Conservation (phyloP, 2,113 vertebrate genomes). For the Marcusenius ussheri region DNA sequence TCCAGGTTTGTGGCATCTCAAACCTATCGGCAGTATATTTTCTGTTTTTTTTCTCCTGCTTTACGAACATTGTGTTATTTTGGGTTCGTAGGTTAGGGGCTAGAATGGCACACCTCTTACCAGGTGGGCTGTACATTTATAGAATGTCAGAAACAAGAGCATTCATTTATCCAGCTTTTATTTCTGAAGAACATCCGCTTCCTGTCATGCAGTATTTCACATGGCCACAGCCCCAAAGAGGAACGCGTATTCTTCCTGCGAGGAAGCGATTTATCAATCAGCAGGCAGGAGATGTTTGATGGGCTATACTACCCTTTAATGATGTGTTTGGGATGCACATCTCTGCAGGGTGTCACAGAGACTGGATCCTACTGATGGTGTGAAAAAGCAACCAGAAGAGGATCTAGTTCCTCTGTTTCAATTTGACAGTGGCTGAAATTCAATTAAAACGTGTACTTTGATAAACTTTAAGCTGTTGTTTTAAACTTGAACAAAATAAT, state of each 20-base stretch:
- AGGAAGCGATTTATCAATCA: background rate
- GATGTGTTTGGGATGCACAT: background rate
- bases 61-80: background rate
- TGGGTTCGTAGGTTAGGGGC: background rate
- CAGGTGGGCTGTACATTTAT: background rate
- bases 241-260: background rate
- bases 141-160: background rate
- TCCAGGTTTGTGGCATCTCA: background rate
- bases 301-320: background rate
- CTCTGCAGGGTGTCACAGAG: background rate
- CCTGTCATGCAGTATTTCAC: background rate
- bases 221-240: background rate
- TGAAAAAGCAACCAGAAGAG: background rate
- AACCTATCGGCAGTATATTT: background rate
- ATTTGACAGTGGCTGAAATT: background rate
- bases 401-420: background rate
- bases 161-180: background rate
- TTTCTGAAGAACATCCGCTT: background rate
- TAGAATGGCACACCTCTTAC: background rate
- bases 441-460: background rate
- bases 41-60: background rate
- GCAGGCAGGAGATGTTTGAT: background rate
- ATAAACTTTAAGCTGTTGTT: background rate
- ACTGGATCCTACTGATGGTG: background rate
- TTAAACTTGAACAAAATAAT: background rate